Evolutionary conservation across 2,888 invertebrate genomes (phyloP).

Genomic region (Sesia bembeciformis): DNA sequence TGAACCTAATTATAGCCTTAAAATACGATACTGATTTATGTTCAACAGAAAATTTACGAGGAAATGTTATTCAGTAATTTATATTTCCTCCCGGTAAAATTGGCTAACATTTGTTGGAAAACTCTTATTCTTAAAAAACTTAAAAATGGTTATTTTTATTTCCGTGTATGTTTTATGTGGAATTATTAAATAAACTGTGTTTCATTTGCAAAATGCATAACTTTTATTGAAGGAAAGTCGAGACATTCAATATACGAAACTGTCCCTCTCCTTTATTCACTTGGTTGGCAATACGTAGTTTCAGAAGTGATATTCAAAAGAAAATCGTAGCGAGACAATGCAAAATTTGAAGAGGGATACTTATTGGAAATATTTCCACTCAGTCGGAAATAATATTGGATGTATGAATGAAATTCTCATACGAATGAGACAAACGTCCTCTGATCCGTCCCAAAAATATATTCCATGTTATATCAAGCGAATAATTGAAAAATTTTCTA

Average conservation of each 20-base stretch:
- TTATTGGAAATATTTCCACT: conserved; percentile 63
- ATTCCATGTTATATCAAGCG: conserved; percentile 21
- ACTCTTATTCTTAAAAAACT: too few relatives aligned
- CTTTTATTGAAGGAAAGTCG: not conserved
- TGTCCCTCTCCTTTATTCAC: not conserved
- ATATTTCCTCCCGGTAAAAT: too few relatives aligned
- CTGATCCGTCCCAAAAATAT: conserved; percentile 16
- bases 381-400: conserved; percentile 52
- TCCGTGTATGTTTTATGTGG: too few relatives aligned
- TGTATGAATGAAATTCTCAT: conserved; percentile 51
- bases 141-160: too few relatives aligned
- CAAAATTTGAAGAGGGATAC: conserved; percentile 29
- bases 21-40: too few relatives aligned
- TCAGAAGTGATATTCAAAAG: conserved; percentile 9
- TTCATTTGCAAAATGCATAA: not conserved
- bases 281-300: not conserved
- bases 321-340: conserved; percentile 30
- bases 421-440: conserved; percentile 33
- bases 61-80: too few relatives aligned
- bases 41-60: too few relatives aligned
- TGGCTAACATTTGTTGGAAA: too few relatives aligned
- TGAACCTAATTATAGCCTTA: too few relatives aligned
- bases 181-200: too few relatives aligned
- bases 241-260: not conserved
- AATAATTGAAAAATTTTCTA: conserved; percentile 31